phyloP scores from a whole-genome alignment of 2,888 invertebrate species.

The Tuberolachnus salignus region DNA sequence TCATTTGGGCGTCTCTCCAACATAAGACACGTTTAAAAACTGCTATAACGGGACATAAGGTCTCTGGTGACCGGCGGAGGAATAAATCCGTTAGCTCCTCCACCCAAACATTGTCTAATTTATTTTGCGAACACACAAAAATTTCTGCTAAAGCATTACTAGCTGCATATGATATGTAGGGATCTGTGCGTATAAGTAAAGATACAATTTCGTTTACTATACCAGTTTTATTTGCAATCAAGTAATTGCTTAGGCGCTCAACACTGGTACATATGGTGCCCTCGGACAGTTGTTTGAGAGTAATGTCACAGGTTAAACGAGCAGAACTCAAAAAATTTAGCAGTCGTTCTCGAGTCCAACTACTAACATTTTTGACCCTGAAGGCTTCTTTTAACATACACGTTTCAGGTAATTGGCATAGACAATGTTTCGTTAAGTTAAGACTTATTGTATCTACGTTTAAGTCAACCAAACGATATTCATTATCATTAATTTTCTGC shows the following conservation, averaged over 20 bases:
- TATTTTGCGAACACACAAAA: slow-evolving; percentile 81
- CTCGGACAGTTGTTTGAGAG: slow-evolving; percentile 81
- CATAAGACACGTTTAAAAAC: slow-evolving; percentile 86
- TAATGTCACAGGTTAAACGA: slow-evolving; percentile 82
- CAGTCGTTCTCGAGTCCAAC: slow-evolving; percentile 72
- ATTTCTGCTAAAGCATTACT: slow-evolving; percentile 82
- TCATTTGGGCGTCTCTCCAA: slow-evolving; percentile 74
- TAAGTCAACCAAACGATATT: slow-evolving; percentile 45
- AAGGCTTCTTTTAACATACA: slow-evolving; percentile 64
- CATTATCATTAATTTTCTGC: slow-evolving; percentile 46
- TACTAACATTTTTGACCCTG: slow-evolving; percentile 63
- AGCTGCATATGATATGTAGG: slow-evolving; percentile 80
- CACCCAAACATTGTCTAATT: slow-evolving; percentile 79
- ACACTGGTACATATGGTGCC: slow-evolving; percentile 82
- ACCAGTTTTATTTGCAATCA: slow-evolving; percentile 80
- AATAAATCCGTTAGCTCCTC: slow-evolving; percentile 68
- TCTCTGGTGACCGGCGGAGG: slow-evolving; percentile 66
- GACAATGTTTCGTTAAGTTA: slow-evolving; percentile 52
- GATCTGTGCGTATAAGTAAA: slow-evolving; percentile 77
- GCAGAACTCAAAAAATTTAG: slow-evolving; percentile 82
- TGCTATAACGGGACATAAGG: slow-evolving; percentile 83
- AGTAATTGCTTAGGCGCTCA: slow-evolving; percentile 78
- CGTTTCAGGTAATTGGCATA: slow-evolving; percentile 60
- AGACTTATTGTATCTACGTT: slow-evolving; percentile 46
- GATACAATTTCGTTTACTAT: slow-evolving; percentile 84